phyloP scores from a whole-genome alignment of 2,113 vertebrate species.

The Papio anubis region DNA sequence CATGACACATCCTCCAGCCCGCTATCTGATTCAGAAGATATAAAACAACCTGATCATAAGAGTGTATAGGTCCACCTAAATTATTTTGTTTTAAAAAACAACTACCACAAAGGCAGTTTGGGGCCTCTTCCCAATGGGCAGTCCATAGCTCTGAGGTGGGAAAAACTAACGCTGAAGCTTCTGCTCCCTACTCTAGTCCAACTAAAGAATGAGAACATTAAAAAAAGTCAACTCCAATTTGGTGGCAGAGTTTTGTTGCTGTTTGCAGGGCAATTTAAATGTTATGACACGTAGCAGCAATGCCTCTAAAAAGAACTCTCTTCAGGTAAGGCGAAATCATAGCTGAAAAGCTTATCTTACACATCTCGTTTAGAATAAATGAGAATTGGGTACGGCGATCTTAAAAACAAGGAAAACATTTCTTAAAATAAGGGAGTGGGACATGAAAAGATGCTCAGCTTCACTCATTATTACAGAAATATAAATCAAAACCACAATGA shows the following conservation, averaged over 20 bases:
- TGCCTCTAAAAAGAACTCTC: background rate
- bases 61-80: background rate
- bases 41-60: background rate
- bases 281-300: background rate
- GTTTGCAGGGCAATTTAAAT: background rate
- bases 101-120: background rate
- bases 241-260: background rate
- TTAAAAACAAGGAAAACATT: background rate
- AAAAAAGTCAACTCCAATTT: background rate
- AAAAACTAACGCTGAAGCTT: background rate
- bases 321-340: slow-evolving; percentile 6
- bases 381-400: background rate
- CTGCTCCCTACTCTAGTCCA: background rate
- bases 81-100: background rate
- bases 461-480: slow-evolving; percentile 25
- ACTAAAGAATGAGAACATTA: background rate
- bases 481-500: background rate
- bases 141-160: background rate
- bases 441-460: background rate
- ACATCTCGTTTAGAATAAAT: background rate
- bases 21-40: background rate
- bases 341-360: background rate
- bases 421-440: slow-evolving; percentile 10
- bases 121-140: background rate
- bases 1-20: background rate